Base-by-base conservation (phyloP, 2,888 invertebrate genomes). In the Peribatodes rhomboidaria region DNA sequence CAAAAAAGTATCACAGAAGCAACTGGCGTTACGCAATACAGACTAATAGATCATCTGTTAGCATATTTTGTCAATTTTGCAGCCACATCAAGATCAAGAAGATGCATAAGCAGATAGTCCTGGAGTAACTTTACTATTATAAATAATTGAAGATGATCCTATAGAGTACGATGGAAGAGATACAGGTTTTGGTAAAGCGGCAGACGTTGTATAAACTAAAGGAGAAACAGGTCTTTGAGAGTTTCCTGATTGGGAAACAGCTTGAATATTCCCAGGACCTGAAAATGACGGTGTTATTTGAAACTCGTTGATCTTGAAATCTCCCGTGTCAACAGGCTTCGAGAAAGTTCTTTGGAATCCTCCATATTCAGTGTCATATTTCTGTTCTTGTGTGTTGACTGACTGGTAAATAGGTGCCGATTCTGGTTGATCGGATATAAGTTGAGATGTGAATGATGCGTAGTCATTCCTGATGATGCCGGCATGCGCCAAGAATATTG, bases 331-430 rank as follows among this genome's bases (percentile, higher is more conserved):
- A 20, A 76, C 65, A 13, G 75, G 70, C 39, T 80, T 79, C 0
- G 72, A 66, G 41, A 68, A 73, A 18, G 18, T 35, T 50, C 31
- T 35, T 22, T 62, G 56, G 61, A 73, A 71, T 18, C 63, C 64
- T 56, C 74, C 76, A 70, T 77, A 70, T 44, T 68, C 63, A 20
- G 56, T 68, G 31, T 75, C 11, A 57, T 39, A 53, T 11, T 73
- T 76, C 22, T 64, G 75, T 55, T 79, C 75, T 58, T 78, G 74
- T 0, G 75, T 78, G 22, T 75, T 71, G 3, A 71, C 54, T 1
- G 76, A 66, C 64, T 81, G 76, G 44, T 82, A 78, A 14, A 77
- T 68, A 3, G 80, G 79, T 4, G 76, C 54, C 13, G 18, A 31
- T 56, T 56, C 69, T 69, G 56, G 59, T 53, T 22, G 57, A 44